phyloP scores from a whole-genome alignment of 2,797 vertebrate species.

The Kryptopterus vitreolus region DNA sequence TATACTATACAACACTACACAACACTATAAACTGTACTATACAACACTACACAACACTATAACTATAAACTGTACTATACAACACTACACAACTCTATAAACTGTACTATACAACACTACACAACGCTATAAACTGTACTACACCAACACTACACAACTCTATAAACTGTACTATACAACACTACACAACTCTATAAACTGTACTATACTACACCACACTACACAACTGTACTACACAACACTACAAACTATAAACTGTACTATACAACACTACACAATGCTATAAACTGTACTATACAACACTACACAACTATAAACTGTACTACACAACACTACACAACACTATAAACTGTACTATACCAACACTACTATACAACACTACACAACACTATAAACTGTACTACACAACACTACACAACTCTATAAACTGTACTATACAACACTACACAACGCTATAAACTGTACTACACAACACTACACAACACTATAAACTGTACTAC shows the following conservation, averaged over 20 bases:
- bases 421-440: background rate
- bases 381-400: background rate
- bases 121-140: background rate
- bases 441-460: background rate
- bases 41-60: background rate
- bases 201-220: background rate
- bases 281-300: background rate
- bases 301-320: background rate
- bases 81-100: background rate
- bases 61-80: background rate
- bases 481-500: background rate
- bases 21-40: too few relatives aligned
- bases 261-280: background rate
- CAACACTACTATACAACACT: background rate
- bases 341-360: background rate
- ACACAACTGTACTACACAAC: background rate
- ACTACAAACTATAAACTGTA: too few relatives aligned
- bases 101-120: background rate
- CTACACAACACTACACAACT: background rate
- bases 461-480: background rate
- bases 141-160: background rate
- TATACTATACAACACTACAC: background rate
- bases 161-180: background rate
- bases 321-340: background rate
- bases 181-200: background rate